Conservation (phyloP, 2,113 vertebrate species). For the Globicephala melas region DNA sequence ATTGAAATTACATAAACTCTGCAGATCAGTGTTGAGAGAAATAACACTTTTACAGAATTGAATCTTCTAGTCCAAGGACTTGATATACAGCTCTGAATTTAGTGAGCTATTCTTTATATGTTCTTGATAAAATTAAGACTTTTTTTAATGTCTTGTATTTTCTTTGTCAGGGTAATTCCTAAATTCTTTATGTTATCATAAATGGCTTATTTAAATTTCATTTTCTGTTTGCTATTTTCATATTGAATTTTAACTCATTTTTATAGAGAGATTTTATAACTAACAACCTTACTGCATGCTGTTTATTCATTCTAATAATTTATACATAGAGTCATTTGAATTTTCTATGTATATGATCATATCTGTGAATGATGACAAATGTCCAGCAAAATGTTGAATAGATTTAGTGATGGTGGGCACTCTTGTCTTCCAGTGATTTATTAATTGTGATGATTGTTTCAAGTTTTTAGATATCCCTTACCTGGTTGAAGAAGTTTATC, state of each 20-base stretch:
- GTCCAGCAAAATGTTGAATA: neutral
- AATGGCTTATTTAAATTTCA: neutral
- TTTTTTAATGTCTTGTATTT: neutral
- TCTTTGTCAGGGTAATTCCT: neutral
- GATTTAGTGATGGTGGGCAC: neutral
- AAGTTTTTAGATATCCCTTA: neutral
- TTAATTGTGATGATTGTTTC: neutral
- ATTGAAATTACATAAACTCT: neutral
- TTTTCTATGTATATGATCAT: neutral
- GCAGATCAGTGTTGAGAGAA: neutral
- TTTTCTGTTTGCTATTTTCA: neutral
- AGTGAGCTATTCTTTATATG: neutral
- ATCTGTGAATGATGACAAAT: neutral
- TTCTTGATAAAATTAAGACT: neutral
- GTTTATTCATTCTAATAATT: neutral
- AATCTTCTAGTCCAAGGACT: neutral
- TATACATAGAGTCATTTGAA: neutral
- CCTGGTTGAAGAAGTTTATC: neutral
- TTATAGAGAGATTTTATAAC: neutral
- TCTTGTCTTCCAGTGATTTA: neutral
- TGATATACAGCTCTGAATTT: neutral
- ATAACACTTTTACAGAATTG: neutral
- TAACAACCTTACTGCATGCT: neutral
- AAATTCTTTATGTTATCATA: neutral
- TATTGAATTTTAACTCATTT: conserved; percentile 38